Conservation (phyloP, 2,797 vertebrate species). For the Coregonus ussuriensis region DNA sequence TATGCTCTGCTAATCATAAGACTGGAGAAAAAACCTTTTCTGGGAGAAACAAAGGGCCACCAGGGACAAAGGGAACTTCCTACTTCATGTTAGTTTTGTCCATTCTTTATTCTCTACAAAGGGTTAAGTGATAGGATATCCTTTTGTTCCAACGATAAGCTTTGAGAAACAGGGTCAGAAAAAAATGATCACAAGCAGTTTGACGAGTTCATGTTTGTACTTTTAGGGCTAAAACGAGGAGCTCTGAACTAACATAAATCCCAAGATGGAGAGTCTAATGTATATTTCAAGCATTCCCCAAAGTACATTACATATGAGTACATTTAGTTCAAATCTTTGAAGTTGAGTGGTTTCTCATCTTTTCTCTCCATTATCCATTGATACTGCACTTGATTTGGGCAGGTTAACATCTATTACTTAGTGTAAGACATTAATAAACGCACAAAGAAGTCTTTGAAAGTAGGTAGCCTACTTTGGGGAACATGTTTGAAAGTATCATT, state of each 20-base stretch:
- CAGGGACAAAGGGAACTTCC: neutral
- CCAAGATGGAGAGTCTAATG: neutral
- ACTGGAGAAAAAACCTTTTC: constrained; percentile 16
- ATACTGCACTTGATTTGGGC: constrained; percentile 10
- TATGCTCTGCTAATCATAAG: constrained; percentile 30
- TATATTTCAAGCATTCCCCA: constrained; percentile 24
- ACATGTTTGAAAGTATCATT: neutral
- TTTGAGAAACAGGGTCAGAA: neutral
- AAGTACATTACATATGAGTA: constrained; percentile 3
- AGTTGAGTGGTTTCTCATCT: constrained; percentile 15
- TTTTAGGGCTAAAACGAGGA: neutral
- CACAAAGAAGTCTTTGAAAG: neutral
- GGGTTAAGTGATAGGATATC: constrained; percentile 29
- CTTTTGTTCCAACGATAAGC: constrained; percentile 48
- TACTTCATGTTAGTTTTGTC: constrained; percentile 8
- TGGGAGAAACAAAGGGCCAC: neutral
- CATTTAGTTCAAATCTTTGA: constrained; percentile 2
- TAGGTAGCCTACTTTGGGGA: neutral
- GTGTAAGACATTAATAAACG: neutral
- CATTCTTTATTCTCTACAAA: constrained; percentile 3
- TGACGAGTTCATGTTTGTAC: constrained; percentile 8
- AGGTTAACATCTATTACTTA: constrained; percentile 1
- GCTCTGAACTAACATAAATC: constrained; percentile 4
- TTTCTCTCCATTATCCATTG: constrained; percentile 6
- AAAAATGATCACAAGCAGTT: too few relatives aligned